phyloP scores from a whole-genome alignment of 2,888 invertebrate species.

The Acanthosepion esculentum region DNA sequence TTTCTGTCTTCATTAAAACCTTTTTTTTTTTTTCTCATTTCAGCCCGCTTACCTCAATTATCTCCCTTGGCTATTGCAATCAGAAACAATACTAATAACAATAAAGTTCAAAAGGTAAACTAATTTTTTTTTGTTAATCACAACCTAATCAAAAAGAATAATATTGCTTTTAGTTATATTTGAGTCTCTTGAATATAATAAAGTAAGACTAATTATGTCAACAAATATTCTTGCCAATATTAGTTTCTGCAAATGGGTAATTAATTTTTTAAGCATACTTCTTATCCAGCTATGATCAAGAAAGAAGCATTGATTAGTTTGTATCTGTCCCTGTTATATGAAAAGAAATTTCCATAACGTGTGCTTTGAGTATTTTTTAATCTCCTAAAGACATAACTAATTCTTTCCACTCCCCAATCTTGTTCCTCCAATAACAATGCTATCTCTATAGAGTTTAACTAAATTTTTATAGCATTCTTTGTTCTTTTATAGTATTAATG shows the following conservation, averaged over 20 bases:
- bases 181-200: too few relatives aligned
- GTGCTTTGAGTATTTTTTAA: too few relatives aligned
- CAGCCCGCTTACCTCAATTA: slow-evolving; percentile 2
- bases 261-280: background rate
- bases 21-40: background rate
- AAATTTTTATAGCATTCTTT: too few relatives aligned
- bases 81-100: background rate
- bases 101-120: background rate
- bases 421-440: too few relatives aligned
- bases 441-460: too few relatives aligned
- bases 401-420: too few relatives aligned
- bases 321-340: background rate
- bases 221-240: background rate
- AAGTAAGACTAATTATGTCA: too few relatives aligned
- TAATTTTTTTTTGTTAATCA: background rate
- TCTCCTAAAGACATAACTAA: too few relatives aligned
- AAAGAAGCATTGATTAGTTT: background rate
- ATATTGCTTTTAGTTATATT: background rate
- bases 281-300: background rate
- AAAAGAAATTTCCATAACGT: too few relatives aligned
- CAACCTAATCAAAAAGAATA: background rate
- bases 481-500: too few relatives aligned
- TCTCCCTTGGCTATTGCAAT: background rate
- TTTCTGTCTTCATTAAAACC: background rate
- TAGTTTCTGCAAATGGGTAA: background rate